Evolutionary conservation across 2,888 invertebrate genomes (phyloP).

Genomic region (Amphiduros pacificus): DNA sequence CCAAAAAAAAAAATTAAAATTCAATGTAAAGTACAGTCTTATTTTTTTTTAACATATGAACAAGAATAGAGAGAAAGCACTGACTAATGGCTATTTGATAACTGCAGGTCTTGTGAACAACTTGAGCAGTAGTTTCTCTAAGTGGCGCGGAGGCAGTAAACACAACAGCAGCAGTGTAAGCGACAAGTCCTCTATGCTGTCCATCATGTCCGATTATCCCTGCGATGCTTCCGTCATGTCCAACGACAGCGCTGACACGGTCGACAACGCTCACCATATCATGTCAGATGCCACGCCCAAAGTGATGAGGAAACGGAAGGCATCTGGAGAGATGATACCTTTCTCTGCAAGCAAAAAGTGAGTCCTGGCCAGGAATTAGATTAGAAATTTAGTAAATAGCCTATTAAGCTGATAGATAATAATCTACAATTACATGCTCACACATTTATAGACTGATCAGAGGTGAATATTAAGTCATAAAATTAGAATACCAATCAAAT

Average conservation of each 20-base stretch:
- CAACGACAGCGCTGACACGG: background rate
- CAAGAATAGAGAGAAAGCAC: no score
- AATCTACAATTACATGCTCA: no score
- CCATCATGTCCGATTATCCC: slow-evolving; percentile 10
- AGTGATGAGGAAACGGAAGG: slow-evolving; percentile 44
- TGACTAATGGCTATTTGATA: no score
- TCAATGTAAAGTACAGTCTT: no score
- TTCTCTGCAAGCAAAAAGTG: slow-evolving; percentile 53
- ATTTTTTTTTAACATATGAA: no score
- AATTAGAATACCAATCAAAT: no score
- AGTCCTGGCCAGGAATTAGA: no score
- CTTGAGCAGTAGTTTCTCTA: slow-evolving; percentile 49
- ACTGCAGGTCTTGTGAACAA: slow-evolving; percentile 49
- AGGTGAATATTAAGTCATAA: no score
- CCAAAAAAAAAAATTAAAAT: no score
- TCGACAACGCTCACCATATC: slow-evolving; percentile 8
- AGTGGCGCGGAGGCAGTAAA: slow-evolving; percentile 37
- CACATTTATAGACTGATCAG: no score
- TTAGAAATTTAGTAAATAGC: no score
- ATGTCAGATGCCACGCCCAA: slow-evolving; percentile 37
- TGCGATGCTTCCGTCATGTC: slow-evolving; percentile 11
- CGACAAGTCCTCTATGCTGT: slow-evolving; percentile 18
- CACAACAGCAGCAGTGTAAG: slow-evolving; percentile 23
- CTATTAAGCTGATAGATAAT: no score
- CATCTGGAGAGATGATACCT: slow-evolving; percentile 37